Conservation (phyloP, 35 echinoderm and acorn worm genomes). For the Stichopus chloronotus region DNA sequence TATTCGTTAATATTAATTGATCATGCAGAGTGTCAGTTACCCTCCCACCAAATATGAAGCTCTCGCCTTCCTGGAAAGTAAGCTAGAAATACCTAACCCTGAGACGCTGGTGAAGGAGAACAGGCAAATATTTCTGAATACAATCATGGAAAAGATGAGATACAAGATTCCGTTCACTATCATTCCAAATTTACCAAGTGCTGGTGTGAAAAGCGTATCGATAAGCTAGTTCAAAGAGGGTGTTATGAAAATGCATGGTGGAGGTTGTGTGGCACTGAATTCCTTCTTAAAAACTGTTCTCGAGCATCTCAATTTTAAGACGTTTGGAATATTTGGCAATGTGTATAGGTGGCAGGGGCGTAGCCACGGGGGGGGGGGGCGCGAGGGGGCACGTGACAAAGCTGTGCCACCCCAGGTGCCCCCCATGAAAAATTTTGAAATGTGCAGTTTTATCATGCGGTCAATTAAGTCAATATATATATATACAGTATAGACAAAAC, state of each 20-base stretch:
- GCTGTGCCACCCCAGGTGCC: no score
- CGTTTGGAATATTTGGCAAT: not conserved
- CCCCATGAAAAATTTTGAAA: no score
- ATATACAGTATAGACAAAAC: no score
- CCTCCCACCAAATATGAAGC: not conserved
- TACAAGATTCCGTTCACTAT: conserved; percentile 8
- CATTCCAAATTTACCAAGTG: not conserved
- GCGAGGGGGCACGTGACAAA: no score
- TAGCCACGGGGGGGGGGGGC: no score
- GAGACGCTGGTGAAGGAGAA: not conserved
- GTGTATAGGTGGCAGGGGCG: no score
- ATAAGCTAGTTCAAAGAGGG: not conserved
- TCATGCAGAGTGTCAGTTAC: not conserved
- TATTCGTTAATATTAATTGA: not conserved
- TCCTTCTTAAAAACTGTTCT: not conserved
- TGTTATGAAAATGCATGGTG: not conserved
- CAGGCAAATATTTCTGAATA: not conserved
- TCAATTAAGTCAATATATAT: no score
- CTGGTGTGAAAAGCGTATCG: not conserved
- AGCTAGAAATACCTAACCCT: not conserved
- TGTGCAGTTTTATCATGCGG: no score
- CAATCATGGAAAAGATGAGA: not conserved
- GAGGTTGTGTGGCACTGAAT: not conserved
- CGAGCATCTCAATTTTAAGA: not conserved
- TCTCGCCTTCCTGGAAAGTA: not conserved